phyloP scores from a whole-genome alignment of 2,888 invertebrate species.

The Seira ritae region DNA sequence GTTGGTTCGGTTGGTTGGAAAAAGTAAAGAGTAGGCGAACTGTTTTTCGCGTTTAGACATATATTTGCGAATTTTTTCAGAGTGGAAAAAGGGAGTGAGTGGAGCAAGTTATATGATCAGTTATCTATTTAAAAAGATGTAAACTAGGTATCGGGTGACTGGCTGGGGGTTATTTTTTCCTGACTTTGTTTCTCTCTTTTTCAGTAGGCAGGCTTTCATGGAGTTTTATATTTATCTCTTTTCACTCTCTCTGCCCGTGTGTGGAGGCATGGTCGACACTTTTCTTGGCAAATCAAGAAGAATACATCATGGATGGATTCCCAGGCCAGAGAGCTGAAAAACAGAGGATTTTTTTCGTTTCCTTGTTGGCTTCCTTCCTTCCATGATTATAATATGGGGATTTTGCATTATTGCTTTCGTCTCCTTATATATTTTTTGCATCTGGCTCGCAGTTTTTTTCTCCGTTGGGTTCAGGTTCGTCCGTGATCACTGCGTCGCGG shows the following conservation, averaged over 20 bases:
- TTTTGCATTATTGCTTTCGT: slow-evolving; percentile 32
- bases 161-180: slow-evolving; percentile 57
- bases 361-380: slow-evolving; percentile 58
- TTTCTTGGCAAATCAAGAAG: slow-evolving; percentile 64
- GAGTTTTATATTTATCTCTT: slow-evolving; percentile 65
- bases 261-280: slow-evolving; percentile 53
- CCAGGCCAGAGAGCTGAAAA: slow-evolving; percentile 48
- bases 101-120: slow-evolving; percentile 6
- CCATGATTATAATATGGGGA: slow-evolving; percentile 45
- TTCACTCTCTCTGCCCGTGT: not conserved
- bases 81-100: not conserved
- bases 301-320: slow-evolving; percentile 61
- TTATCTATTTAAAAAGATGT: slow-evolving; percentile 16
- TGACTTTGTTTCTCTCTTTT: not conserved
- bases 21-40: slow-evolving; percentile 25
- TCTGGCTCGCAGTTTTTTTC: slow-evolving; percentile 62
- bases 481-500: not conserved
- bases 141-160: slow-evolving; percentile 18
- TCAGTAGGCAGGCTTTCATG: slow-evolving; percentile 56
- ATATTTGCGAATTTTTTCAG: slow-evolving; percentile 15
- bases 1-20: slow-evolving; percentile 28
- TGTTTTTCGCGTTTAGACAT: slow-evolving; percentile 10
- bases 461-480: slow-evolving; percentile 10
- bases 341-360: slow-evolving; percentile 43
- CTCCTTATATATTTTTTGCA: slow-evolving; percentile 54